Evolutionary conservation across 1,140 invertebrate species (phyloP), one percentile per base, ranked within the genome.

Genomic region (Aphelinus certus): DNA sequence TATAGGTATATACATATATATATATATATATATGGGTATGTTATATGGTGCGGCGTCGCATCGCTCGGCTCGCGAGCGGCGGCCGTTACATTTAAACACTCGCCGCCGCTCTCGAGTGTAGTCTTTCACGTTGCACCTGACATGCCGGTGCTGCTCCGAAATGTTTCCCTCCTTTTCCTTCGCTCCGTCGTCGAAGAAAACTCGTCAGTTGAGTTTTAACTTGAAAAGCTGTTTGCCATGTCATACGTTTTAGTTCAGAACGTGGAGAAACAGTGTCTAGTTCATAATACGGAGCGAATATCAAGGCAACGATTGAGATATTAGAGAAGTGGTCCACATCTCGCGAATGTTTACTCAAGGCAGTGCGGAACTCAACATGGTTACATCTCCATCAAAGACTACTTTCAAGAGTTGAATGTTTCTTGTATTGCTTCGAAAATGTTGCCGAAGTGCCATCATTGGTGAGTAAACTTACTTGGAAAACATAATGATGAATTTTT

Each of bases 11-110:
- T 26, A 26, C 26, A 26, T 26, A 26, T 26, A 26, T 26, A 26
- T 26, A 26, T 26, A 26, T 26, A 26, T 26, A 26, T 26, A 26
- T 26, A 26, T 26, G 26, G 26, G 26, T 26, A 26, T 26, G 26
- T 26, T 26, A 26, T 26, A 9, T 53, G 51, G 51, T 46, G 47
- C 55, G 42, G 64, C 63, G 55, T 48, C 61, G 60, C 58, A 10
- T 56, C 58, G 69, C 61, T 63, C 47, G 49, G 43, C 63, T 63
- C 70, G 70, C 26, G 26, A 26, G 26, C 26, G 0, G 53, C 49
- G 64, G 57, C 71, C 71, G 71, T 73, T 73, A 73, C 71, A 49
- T 48, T 73, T 73, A 53, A n/a, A 51, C 7, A n/a, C 7, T 65
- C 7, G 42, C 9, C 49, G 3, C 5, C 58, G 9, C 7, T 47